Base-by-base conservation (phyloP, 2,888 invertebrate species). In the Phengaris arion region DNA sequence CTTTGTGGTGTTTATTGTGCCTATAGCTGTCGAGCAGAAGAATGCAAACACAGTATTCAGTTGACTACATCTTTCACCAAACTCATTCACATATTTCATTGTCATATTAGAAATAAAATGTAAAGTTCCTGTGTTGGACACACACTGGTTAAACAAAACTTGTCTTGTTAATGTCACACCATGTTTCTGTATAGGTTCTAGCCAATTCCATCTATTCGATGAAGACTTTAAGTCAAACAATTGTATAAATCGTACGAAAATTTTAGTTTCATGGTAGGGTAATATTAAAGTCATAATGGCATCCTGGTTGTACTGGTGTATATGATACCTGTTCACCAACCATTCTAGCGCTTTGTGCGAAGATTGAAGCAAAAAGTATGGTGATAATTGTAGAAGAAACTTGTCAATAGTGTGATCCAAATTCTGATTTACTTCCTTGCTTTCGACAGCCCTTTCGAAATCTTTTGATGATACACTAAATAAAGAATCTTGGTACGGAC, bases 281-380 rank as follows among this genome's bases (percentile, higher is more conserved):
- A 99, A 88, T 76, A 98, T 96, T 9, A 98, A 92, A 78, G 96
- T 94, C 82, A 99, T 92, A 64, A 99, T 93, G 0, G 96, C 96
- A 83, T 97, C 96, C 76, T 95, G 95, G 85, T 99, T 99, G 88
- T 97, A 99, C 75, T 97, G 94, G 82, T 99, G 97, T 78, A 99
- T 96, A 80, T 96, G 96, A 86, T 96, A 99, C 81, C 98, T 95
- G 83, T 97, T 95, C 70, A 99, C 95, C 4, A 99, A 94, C 99
- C 99, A 99, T 93, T 99, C 99, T 72, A 99, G 87, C 2, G 98
- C 96, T 92, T 98, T 98, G 80, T 98, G 98, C 0, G 95, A 87
- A 0, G 98, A 95, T 81, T 96, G 97, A 0, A 98, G 90, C 74
- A 98, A 94, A 81, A 99, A 96, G 86, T 98, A 99, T 0, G 99